Evolutionary conservation across 2,797 vertebrate genomes (phyloP), one percentile per base, ranked within the genome.

Genomic region (Cichlasoma orientale): DNA sequence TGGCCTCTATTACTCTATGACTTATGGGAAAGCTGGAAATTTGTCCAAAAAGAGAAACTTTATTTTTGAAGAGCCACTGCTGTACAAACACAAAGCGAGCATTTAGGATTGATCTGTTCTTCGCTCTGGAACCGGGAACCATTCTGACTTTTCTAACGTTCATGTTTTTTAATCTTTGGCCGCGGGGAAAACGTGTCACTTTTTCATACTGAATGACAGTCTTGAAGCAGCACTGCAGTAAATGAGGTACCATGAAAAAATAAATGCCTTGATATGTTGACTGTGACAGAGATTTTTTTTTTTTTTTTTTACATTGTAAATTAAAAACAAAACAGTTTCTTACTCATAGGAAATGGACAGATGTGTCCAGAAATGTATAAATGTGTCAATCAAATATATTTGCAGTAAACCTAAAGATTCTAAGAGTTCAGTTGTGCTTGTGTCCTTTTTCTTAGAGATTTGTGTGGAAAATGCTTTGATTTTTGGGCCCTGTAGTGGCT

Each of bases 371-470:
- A 86, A 77, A 80, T 90, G 86, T 90, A 84, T 80, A 87, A 78
- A 89, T 83, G 92, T 92, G 84, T 89, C 76, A 84, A 88, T 92
- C 86, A 89, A 75, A 63, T 84, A 89, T 89, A 88, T 92, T 92
- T 94, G 56, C 90, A 92, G 80, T 93, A 92, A 93, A 94, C 90
- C 44, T 56, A 82, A 50, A 68, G 53, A 89, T 84, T 90, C 87
- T 76, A 56, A 90, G 23, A 81, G 82, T 44, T 47, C 56, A 3
- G 9, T 5, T 47, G 92, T 92, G 77, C 14, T 11, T 16, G 11
- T 44, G 27, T 50, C 19, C 1, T 86, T 78, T 79, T 76, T 82
- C 38, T 72, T 36, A 4, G 3, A n/a, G 1, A 52, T 55, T 54
- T 71, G 31, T 10, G 25, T 19, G 38, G 23, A 63, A 16, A 29